Evolutionary conservation across 2,888 invertebrate genomes (phyloP).

Genomic region (Drosophila planitibia): DNA sequence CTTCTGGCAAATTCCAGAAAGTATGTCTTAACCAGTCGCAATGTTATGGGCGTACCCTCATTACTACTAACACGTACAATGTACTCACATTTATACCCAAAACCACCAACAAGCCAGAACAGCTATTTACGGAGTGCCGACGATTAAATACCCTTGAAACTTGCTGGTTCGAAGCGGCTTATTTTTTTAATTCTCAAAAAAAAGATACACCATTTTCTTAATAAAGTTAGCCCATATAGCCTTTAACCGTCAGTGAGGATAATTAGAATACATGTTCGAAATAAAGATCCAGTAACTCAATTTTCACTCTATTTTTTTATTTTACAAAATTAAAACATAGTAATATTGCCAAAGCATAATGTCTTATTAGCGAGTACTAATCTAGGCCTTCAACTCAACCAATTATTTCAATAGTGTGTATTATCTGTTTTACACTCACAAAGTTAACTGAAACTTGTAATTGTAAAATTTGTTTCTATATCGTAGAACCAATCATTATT

Average conservation of each 20-base stretch:
- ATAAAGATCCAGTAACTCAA: background rate
- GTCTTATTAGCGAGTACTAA: background rate
- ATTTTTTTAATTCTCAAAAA: background rate
- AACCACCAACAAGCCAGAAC: slow-evolving; percentile 1
- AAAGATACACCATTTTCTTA: background rate
- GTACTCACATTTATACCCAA: background rate
- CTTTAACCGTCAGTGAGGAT: background rate
- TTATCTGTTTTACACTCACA: background rate
- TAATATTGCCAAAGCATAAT: background rate
- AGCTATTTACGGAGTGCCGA: background rate
- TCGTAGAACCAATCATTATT: background rate
- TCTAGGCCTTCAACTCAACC: rapidly evolving
- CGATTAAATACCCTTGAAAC: background rate
- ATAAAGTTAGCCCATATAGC: background rate
- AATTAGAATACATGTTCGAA: background rate
- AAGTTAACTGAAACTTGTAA: background rate
- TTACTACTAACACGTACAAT: slow-evolving; percentile 22
- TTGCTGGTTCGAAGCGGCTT: background rate
- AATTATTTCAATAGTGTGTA: background rate
- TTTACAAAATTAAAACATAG: background rate
- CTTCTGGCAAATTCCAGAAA: slow-evolving; percentile 64
- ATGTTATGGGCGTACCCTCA: slow-evolving; percentile 31
- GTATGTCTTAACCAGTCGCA: slow-evolving; percentile 17
- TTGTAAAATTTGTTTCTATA: background rate
- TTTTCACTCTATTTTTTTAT: background rate